Evolutionary conservation across 92 coral and sea anemone genomes (phyloP).

Genomic region (Phymanthus crucifer): DNA sequence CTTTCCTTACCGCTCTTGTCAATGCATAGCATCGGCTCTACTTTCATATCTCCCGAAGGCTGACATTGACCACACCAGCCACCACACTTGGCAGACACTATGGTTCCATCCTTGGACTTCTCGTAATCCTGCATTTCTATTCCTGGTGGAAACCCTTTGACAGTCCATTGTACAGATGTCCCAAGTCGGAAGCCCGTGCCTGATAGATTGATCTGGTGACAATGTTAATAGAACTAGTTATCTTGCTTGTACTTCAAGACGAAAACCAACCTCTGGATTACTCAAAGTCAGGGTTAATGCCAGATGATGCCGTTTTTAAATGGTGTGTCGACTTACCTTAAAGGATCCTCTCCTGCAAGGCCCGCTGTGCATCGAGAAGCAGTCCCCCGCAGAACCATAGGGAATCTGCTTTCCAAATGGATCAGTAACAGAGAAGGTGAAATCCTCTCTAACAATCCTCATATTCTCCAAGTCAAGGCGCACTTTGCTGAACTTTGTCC

Average conservation of each 20-base stretch:
- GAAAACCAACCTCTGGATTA: no score
- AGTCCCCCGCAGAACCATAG: conserved; percentile 93
- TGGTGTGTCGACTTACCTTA: conserved; percentile 40
- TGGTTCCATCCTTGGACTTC: conserved; percentile 80
- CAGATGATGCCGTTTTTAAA: background rate
- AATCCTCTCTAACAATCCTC: conserved; percentile 79
- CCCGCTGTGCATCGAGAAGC: conserved; percentile 90
- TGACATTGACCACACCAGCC: conserved; percentile 93
- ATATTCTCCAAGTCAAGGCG: conserved; percentile 74
- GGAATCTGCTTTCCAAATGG: conserved; percentile 72
- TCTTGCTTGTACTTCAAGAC: no score
- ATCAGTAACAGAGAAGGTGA: conserved; percentile 74
- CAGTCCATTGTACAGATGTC: conserved; percentile 66
- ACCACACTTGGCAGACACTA: conserved; percentile 95
- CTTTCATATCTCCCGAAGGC: conserved; percentile 65
- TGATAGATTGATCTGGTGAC: conserved; percentile 71
- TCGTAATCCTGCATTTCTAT: conserved; percentile 83
- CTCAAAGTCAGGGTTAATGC: no score
- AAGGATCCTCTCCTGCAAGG: conserved; percentile 91
- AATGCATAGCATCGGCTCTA: conserved; percentile 73
- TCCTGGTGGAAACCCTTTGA: conserved; percentile 84
- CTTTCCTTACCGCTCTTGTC: conserved; percentile 51
- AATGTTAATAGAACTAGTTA: no score
- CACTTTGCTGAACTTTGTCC: conserved; percentile 74
- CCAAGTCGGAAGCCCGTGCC: conserved; percentile 76